Evolutionary conservation across 1,140 invertebrate genomes (phyloP).

Genomic region (Probaryconus sp.): DNA sequence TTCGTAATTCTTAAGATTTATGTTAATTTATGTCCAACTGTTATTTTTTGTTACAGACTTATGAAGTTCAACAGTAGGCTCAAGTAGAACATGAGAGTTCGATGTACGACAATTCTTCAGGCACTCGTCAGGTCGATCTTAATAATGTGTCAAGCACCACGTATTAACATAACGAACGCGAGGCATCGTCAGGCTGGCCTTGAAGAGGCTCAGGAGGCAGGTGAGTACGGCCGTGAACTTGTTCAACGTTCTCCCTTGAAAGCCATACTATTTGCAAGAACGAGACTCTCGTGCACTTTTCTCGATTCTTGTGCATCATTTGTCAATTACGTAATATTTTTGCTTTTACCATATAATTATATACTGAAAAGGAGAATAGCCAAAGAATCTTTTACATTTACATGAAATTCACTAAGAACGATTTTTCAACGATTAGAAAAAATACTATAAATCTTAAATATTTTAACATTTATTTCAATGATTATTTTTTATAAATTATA

Average conservation of each 20-base stretch:
- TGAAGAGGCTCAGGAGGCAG: conserved; percentile 65
- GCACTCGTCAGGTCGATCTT: conserved; percentile 53
- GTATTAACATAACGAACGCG: conserved; percentile 58
- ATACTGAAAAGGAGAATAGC: too few species aligned
- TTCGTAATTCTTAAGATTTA: conserved; percentile 28
- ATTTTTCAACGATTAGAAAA: too few species aligned
- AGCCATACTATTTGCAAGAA: conserved; percentile 38
- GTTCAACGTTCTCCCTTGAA: conserved; percentile 61
- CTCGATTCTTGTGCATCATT: conserved; percentile 12
- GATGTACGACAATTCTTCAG: conserved; percentile 57
- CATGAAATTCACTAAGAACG: too few species aligned
- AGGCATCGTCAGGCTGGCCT: conserved; percentile 62
- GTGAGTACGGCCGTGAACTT: conserved; percentile 74
- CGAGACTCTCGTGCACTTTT: conserved; percentile 40
- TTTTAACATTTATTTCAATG: too few species aligned
- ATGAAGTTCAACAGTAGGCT: neutral
- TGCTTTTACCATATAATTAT: neutral
- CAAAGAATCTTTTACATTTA: too few species aligned
- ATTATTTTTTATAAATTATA: too few species aligned
- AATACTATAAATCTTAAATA: too few species aligned
- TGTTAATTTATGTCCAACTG: conserved; percentile 17
- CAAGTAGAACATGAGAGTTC: conserved; percentile 37
- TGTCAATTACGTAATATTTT: conserved; percentile 46
- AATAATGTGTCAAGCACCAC: conserved; percentile 56
- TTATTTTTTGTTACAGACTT: neutral